Conservation (phyloP, 2,113 vertebrate species). For the Phodopus roborovskii region DNA sequence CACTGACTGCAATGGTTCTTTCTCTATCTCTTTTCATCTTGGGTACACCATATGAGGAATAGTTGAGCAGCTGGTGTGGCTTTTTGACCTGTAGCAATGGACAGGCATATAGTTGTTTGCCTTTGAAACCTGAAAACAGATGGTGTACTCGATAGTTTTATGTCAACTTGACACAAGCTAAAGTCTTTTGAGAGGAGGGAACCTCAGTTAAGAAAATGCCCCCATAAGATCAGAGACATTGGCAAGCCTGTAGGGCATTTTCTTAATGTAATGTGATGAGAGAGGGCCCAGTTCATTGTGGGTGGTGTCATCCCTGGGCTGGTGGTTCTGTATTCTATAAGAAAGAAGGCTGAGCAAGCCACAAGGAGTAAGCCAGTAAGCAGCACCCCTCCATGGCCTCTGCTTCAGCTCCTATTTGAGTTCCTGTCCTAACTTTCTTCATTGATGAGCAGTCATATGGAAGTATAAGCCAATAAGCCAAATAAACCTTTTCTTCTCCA, state of each 20-base stretch:
- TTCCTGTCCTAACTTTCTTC: neutral
- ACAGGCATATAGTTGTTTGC: slow-evolving; percentile 22
- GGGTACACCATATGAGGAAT: neutral
- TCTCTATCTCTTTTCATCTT: slow-evolving; percentile 37
- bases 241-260: neutral
- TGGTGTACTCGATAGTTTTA: no score
- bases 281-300: neutral
- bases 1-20: neutral
- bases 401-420: neutral
- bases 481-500: no score
- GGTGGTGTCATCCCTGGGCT: neutral
- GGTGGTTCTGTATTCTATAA: neutral
- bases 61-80: neutral
- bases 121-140: slow-evolving; percentile 52
- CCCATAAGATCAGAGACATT: no score
- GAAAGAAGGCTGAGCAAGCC: neutral
- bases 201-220: neutral
- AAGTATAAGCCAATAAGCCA: neutral
- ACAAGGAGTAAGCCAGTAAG: neutral
- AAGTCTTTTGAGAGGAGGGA: neutral
- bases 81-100: slow-evolving; percentile 20
- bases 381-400: neutral
- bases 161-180: neutral
- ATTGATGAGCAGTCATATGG: neutral
- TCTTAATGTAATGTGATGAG: neutral